Base-by-base conservation (phyloP, 2,888 invertebrate species). In the Cerastoderma edule region DNA sequence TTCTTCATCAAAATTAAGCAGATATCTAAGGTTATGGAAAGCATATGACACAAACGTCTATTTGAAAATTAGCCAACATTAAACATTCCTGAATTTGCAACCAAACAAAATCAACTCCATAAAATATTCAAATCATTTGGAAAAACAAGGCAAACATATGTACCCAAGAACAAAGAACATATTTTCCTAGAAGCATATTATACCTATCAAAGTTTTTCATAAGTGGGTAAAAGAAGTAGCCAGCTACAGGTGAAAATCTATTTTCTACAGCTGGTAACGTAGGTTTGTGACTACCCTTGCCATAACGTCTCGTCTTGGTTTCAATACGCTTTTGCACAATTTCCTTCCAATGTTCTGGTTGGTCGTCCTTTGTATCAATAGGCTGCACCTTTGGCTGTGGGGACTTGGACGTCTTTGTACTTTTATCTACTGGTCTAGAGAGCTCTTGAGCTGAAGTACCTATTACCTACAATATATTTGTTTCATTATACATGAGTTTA, bases 141-240 rank as follows among this genome's bases (percentile, higher is more conserved):
- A n/a, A n/a, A n/a, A n/a, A n/a, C n/a, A n/a, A n/a, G n/a, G n/a
- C n/a, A n/a, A n/a, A n/a, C n/a, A n/a, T n/a, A n/a, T n/a, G n/a
- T n/a, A n/a, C n/a, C n/a, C n/a, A n/a, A n/a, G n/a, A n/a, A n/a
- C n/a, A n/a, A n/a, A n/a, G n/a, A n/a, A n/a, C n/a, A n/a, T n/a
- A n/a, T n/a, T n/a, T n/a, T n/a, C n/a, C n/a, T n/a, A n/a, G n/a
- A n/a, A n/a, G n/a, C n/a, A n/a, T n/a, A n/a, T n/a, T n/a, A 27
- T 68, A 91, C 91, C 87, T 87, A 83, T 91, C 91, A 87, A 87
- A 90, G 67, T 88, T 81, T 46, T 77, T 83, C 85, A 92, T 83
- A 27, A 92, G 83, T 0, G 97, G 96, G 90, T 96, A 98, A 93
- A 98, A 97, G 90, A 98, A 98, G 57, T 94, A 94, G 0, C 96